Conservation (phyloP, 2,888 invertebrate genomes). For the Kuschelorhynchus macadamiae region DNA sequence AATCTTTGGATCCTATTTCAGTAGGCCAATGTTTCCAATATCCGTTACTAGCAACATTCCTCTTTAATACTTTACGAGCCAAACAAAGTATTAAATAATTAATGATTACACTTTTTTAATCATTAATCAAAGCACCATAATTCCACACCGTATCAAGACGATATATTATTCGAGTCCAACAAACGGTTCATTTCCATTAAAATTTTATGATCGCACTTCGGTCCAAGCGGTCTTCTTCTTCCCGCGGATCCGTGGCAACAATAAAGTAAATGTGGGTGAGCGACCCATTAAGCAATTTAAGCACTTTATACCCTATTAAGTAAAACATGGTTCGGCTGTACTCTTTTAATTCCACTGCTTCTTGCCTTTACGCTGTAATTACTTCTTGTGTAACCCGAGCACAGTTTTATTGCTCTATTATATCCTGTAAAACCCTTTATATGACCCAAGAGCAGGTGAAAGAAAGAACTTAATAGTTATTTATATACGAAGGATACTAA, state of each 20-base stretch:
- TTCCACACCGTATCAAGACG: neutral
- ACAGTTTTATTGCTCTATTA: conserved; percentile 36
- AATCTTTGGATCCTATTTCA: too few relatives aligned
- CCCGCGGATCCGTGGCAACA: neutral
- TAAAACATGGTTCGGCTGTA: conserved; percentile 28
- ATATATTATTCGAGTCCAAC: too few relatives aligned
- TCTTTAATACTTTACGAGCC: too few relatives aligned
- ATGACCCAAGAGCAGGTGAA: too few relatives aligned
- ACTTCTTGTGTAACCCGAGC: conserved; percentile 24
- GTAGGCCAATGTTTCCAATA: too few relatives aligned
- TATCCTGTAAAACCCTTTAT: conserved; percentile 29
- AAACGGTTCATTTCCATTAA: neutral
- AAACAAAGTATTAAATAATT: too few relatives aligned
- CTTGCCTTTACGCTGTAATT: conserved; percentile 26
- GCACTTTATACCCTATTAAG: conserved; percentile 43
- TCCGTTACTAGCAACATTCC: too few relatives aligned
- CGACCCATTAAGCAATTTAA: conserved; percentile 39
- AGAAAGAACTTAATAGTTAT: too few relatives aligned
- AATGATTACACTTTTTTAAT: too few relatives aligned
- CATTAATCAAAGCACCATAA: neutral
- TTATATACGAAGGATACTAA: too few relatives aligned
- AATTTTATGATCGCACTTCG: neutral
- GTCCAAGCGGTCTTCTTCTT: neutral
- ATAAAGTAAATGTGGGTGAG: conserved; percentile 33
- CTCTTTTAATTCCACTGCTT: conserved; percentile 39